Conservation (phyloP, 2,113 vertebrate genomes). For the Proterorhinus semilunaris region DNA sequence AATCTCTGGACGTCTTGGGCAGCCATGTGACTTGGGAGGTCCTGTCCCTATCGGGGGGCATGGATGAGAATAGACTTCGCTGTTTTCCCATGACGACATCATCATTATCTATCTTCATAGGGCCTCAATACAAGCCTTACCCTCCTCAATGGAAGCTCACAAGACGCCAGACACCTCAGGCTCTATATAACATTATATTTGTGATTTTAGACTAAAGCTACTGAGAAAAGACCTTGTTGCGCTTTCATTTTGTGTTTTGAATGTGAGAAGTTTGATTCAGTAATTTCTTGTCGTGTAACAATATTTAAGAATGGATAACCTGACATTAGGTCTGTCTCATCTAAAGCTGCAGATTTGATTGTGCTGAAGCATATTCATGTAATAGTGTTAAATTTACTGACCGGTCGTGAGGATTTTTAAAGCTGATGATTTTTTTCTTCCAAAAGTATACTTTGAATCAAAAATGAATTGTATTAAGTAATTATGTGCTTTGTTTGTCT, state of each 20-base stretch:
- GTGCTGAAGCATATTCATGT: background rate
- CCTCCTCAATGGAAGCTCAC: conserved; percentile 4
- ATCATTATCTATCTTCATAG: conserved; percentile 12
- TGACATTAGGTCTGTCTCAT: conserved; percentile 19
- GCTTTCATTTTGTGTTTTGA: no score
- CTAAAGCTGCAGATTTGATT: conserved; percentile 12
- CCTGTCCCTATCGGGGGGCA: conserved; percentile 1
- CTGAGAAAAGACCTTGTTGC: no score
- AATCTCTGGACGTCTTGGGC: conserved; percentile 36
- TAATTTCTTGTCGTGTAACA: no score
- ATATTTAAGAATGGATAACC: background rate
- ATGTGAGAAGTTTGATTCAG: no score
- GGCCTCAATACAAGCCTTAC: conserved; percentile 14
- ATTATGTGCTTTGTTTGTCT: conserved; percentile 34
- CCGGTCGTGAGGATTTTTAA: background rate
- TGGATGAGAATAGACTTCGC: conserved; percentile 16
- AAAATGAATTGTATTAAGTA: no score
- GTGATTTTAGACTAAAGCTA: background rate
- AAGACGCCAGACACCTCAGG: conserved; percentile 8
- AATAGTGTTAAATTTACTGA: background rate
- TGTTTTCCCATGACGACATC: conserved; percentile 46
- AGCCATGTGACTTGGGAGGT: conserved; percentile 35
- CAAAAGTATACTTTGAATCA: no score
- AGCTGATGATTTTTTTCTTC: no score
- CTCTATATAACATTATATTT: background rate